Conservation (phyloP, 92 coral and sea anemone genomes). For the Phymanthus crucifer region DNA sequence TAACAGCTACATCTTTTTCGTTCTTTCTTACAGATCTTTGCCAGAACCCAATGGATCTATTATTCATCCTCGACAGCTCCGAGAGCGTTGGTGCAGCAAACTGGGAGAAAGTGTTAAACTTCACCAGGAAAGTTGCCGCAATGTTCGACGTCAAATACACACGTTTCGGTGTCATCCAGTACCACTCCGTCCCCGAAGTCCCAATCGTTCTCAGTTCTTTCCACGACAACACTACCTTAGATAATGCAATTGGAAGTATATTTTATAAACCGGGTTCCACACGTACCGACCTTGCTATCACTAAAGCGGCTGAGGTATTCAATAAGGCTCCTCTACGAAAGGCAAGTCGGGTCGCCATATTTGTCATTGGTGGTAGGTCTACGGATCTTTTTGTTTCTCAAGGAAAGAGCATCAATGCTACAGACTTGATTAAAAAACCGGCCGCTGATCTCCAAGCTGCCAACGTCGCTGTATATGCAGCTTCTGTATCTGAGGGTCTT, state of each 20-base stretch:
- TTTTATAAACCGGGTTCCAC: constrained; percentile 86
- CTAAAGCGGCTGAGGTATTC: constrained; percentile 75
- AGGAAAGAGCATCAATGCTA: constrained; percentile 55
- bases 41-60: constrained; percentile 77
- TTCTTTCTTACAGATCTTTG: constrained; percentile 70
- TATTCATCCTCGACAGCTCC: constrained; percentile 89
- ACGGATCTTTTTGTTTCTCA: constrained; percentile 70
- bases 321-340: constrained; percentile 57
- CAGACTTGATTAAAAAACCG: constrained; percentile 56
- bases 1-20: neutral
- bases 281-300: constrained; percentile 83
- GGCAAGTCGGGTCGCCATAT: constrained; percentile 73
- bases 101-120: constrained; percentile 72
- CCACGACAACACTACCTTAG: constrained; percentile 51
- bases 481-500: constrained; percentile 59
- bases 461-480: constrained; percentile 64
- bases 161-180: constrained; percentile 80
- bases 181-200: constrained; percentile 73
- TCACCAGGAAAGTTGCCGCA: constrained; percentile 58
- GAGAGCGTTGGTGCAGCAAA: constrained; percentile 83
- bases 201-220: constrained; percentile 64
- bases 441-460: constrained; percentile 41
- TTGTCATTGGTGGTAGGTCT: constrained; percentile 79
- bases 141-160: constrained; percentile 63
- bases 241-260: constrained; percentile 63